These are phyloP conservation scores for Siniperca scherzeri DNA, from an alignment of 2,797 vertebrate species.

Conservation along the genomic window DNA sequence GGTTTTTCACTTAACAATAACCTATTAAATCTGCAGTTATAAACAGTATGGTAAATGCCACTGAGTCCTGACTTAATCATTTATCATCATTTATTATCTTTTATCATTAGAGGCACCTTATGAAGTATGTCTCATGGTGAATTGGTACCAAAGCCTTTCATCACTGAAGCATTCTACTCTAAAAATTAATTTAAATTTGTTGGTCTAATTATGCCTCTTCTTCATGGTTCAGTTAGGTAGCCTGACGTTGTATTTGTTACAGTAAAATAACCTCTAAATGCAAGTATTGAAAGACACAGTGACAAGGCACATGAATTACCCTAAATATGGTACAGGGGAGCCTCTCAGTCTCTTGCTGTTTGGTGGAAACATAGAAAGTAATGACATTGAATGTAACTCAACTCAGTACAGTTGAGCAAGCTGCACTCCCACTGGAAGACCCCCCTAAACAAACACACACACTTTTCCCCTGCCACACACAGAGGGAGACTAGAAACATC, in stretches of 20 bases:
- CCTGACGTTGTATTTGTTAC: neutral
- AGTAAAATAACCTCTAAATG: neutral
- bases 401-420: constrained; percentile 12
- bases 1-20: neutral
- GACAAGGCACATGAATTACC: too few species aligned
- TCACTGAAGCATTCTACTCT: neutral
- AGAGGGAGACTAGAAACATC: constrained; percentile 49
- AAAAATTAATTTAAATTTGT: neutral
- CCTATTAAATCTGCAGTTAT: neutral
- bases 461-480: constrained; percentile 25
- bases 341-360: neutral
- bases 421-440: neutral
- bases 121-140: neutral
- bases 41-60: neutral
- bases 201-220: constrained; percentile 1
- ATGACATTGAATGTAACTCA: constrained; percentile 4
- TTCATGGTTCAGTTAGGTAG: neutral
- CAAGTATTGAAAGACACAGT: neutral
- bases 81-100: constrained; percentile 28
- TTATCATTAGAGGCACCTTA: neutral
- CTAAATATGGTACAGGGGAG: neutral
- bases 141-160: neutral
- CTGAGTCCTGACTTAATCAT: constrained; percentile 8
- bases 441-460: constrained; percentile 19
- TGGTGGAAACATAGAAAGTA: constrained; percentile 10